phyloP scores from a whole-genome alignment of 2,888 invertebrate genomes.

The Cephus rjabovi region DNA sequence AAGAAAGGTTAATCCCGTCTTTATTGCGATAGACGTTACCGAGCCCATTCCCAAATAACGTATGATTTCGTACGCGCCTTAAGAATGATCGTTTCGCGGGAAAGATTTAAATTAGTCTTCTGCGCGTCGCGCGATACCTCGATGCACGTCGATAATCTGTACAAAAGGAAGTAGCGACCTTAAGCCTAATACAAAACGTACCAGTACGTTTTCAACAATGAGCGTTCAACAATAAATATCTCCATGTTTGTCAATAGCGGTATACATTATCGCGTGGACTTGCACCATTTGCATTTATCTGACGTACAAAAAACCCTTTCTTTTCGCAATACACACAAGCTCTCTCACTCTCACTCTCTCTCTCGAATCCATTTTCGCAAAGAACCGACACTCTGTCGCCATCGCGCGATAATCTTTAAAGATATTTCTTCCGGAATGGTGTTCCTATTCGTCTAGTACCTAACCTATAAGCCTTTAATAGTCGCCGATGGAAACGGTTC shows the following conservation, averaged over 20 bases:
- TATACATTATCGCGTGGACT: not conserved
- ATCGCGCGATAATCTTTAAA: not conserved
- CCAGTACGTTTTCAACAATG: slow-evolving; percentile 60
- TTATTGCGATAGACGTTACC: not conserved
- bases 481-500: not conserved
- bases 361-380: not conserved
- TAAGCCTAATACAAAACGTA: slow-evolving; percentile 44
- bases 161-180: slow-evolving; percentile 1
- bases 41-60: not conserved
- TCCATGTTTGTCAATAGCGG: not conserved
- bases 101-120: not conserved
- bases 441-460: not conserved
- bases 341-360: not conserved
- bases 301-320: not conserved
- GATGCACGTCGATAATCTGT: not conserved
- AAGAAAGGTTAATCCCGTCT: not conserved
- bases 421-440: not conserved
- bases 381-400: not conserved
- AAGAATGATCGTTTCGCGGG: not conserved
- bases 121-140: not conserved
- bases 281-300: not conserved
- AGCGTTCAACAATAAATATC: slow-evolving; percentile 49
- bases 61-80: not conserved
- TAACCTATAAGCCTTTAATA: not conserved
- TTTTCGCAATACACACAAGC: not conserved